phyloP scores from a whole-genome alignment of 2,888 invertebrate species.

The Cerceris ruficornis region DNA sequence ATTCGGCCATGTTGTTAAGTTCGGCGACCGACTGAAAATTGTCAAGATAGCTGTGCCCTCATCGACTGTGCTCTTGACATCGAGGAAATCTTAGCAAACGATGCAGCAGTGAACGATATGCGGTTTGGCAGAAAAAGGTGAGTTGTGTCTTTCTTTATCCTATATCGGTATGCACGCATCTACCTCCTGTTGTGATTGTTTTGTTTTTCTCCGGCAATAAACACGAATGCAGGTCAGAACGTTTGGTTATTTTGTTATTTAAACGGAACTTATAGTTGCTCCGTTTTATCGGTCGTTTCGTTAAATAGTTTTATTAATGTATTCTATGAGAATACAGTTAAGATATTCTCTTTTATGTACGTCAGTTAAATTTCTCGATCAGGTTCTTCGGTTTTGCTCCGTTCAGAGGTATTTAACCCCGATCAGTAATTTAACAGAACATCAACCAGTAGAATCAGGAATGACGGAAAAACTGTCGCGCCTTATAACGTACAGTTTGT shows the following conservation, averaged over 20 bases:
- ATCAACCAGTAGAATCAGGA: conserved; percentile 1
- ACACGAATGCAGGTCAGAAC: conserved; percentile 2
- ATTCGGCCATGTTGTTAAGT: conserved; percentile 63
- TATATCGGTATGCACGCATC: neutral
- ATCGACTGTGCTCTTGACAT: neutral
- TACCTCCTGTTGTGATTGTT: neutral
- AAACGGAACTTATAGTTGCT: neutral
- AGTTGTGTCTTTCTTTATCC: conserved; percentile 42
- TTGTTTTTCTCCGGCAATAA: conserved; percentile 4
- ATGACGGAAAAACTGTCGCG: conserved; percentile 14
- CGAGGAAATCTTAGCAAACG: conserved; percentile 20
- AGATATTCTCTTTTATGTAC: neutral
- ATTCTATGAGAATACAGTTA: neutral
- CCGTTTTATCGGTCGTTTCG: neutral
- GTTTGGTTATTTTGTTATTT: neutral
- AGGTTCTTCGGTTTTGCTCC: neutral
- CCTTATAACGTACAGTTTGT: neutral
- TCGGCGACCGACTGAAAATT: conserved; percentile 42
- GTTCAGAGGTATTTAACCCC: conserved; percentile 18
- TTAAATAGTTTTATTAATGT: no score
- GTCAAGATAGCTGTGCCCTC: conserved; percentile 8
- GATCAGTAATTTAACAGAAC: conserved; percentile 7
- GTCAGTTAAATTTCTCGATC: neutral
- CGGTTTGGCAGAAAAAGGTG: conserved; percentile 53
- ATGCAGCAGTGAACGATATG: conserved; percentile 63